A percentile compares a stretch with the other conserved stretches of the same genome.
phyloP scores from a whole-genome alignment of 2,888 invertebrate species.

The Pasiphila rectangulata region DNA sequence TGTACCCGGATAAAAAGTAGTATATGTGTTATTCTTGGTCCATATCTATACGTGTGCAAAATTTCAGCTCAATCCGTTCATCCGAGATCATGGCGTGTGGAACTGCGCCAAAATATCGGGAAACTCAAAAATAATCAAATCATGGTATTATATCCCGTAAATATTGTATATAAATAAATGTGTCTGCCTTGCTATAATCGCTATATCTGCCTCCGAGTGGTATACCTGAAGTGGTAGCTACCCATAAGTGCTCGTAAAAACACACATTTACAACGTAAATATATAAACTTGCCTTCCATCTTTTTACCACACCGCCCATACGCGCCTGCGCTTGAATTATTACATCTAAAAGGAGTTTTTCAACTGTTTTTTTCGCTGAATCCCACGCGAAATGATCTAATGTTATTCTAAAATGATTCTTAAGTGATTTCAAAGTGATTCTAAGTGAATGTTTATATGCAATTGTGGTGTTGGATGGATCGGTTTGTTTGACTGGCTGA shows the following conservation, averaged over 20 bases:
- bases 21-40: too few species aligned
- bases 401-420: conserved; percentile 24
- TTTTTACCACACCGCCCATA: conserved; percentile 54
- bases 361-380: conserved; percentile 42
- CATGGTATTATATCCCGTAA: too few species aligned
- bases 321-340: conserved; percentile 59
- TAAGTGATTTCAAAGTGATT: neutral
- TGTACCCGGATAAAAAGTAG: too few species aligned
- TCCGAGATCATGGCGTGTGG: too few species aligned
- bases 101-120: too few species aligned
- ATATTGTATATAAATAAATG: too few species aligned
- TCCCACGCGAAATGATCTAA: conserved; percentile 34
- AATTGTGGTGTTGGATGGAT: conserved; percentile 38
- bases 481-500: conserved; percentile 26
- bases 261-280: conserved; percentile 73
- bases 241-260: conserved; percentile 65
- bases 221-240: conserved; percentile 47
- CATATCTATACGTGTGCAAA: too few species aligned
- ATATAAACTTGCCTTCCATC: conserved; percentile 61
- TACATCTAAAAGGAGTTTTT: conserved; percentile 47
- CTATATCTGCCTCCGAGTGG: conserved; percentile 31
- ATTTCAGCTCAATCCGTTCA: too few species aligned
- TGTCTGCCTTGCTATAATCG: conserved; percentile 26
- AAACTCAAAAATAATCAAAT: too few species aligned
- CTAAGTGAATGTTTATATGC: conserved; percentile 44